Evolutionary conservation across 2,888 invertebrate species (phyloP).

Genomic region (Mystacides longicornis): DNA sequence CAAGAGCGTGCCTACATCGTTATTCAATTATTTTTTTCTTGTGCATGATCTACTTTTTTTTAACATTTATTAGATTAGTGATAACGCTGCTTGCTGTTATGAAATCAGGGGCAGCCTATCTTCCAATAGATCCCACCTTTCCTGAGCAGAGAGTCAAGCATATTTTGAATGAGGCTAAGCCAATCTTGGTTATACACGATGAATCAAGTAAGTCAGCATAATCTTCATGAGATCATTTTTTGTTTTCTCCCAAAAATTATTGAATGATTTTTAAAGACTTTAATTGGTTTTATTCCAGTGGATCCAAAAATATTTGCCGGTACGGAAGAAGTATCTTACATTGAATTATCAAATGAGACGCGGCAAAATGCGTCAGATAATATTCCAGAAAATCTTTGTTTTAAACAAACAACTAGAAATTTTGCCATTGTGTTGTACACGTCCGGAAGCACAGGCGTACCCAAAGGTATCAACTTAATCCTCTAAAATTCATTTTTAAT

Average conservation of each 20-base stretch:
- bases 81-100: slow-evolving; percentile 63
- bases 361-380: slow-evolving; percentile 36
- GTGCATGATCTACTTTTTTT: too few relatives aligned
- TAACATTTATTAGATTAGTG: slow-evolving; percentile 39
- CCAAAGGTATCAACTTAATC: too few relatives aligned
- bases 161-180: slow-evolving; percentile 67
- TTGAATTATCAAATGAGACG: slow-evolving; percentile 45
- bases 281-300: slow-evolving; percentile 28
- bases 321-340: slow-evolving; percentile 37
- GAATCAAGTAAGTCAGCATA: slow-evolving; percentile 48
- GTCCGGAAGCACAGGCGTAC: slow-evolving; percentile 84
- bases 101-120: slow-evolving; percentile 78
- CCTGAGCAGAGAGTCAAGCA: slow-evolving; percentile 68
- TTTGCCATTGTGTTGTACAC: slow-evolving; percentile 73
- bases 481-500: too few relatives aligned
- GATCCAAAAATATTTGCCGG: slow-evolving; percentile 38
- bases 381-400: slow-evolving; percentile 37
- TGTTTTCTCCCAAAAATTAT: too few relatives aligned
- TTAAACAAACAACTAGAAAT: slow-evolving; percentile 41
- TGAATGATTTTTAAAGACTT: too few relatives aligned
- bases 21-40: too few relatives aligned
- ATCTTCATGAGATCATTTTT: too few relatives aligned
- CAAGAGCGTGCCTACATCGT: too few relatives aligned
- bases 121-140: slow-evolving; percentile 70
- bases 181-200: slow-evolving; percentile 62